Evolutionary conservation across 2,113 vertebrate species (phyloP).

Genomic region (Myodes glareolus): DNA sequence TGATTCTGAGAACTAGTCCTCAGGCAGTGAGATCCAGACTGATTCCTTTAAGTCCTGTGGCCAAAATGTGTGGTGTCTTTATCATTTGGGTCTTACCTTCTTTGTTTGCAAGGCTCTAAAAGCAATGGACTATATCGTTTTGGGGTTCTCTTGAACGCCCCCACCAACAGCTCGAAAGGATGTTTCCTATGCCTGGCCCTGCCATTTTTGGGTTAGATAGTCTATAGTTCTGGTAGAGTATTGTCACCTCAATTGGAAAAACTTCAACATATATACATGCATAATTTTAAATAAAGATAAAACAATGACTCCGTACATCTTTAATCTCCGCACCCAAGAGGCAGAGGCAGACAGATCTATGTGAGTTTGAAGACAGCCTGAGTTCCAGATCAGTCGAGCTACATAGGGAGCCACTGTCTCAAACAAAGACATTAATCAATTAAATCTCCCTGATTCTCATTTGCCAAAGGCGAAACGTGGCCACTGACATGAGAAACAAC

Average conservation of each 20-base stretch:
- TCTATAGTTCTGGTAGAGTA: background rate
- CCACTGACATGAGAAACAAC: constrained; percentile 13
- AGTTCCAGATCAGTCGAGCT: background rate
- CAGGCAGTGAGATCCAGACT: background rate
- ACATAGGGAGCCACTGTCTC: background rate
- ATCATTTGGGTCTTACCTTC: background rate
- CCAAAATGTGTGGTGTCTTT: background rate
- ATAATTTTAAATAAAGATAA: background rate
- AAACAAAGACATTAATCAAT: constrained; percentile 16
- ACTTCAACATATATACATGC: background rate
- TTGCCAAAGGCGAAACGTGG: constrained; percentile 3
- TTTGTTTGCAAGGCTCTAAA: background rate
- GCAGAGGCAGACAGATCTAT: background rate
- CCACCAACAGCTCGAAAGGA: background rate
- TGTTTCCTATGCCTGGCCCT: background rate
- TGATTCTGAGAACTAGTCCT: background rate
- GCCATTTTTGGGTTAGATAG: background rate
- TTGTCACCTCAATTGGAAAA: background rate
- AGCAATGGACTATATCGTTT: background rate
- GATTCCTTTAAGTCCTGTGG: background rate
- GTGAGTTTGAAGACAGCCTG: background rate
- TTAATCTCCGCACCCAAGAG: background rate
- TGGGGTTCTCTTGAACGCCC: background rate
- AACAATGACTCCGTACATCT: background rate
- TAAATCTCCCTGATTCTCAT: constrained; percentile 36